These are phyloP conservation scores for Drosophila pandora DNA, from an alignment of 1,140 invertebrate genomes.

Conservation along the genomic window DNA sequence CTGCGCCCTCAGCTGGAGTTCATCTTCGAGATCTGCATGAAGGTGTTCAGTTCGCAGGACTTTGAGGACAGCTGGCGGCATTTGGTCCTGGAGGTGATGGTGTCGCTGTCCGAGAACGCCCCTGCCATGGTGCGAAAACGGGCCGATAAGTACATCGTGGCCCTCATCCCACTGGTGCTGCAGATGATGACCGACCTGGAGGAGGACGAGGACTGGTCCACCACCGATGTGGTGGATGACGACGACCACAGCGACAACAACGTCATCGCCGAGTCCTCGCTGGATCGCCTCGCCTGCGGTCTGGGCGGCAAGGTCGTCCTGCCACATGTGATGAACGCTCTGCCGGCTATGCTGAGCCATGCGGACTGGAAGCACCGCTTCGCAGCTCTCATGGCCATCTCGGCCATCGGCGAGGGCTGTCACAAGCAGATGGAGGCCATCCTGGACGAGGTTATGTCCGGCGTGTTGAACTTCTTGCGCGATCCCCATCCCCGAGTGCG, in stretches of 20 bases:
- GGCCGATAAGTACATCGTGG: slow-evolving; percentile 90
- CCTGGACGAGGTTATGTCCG: slow-evolving; percentile 95
- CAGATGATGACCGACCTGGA: slow-evolving; percentile 99
- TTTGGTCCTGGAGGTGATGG: slow-evolving; percentile 96
- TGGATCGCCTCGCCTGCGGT: slow-evolving; percentile 98
- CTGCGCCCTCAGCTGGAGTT: slow-evolving; percentile 92
- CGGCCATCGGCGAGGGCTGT: slow-evolving; percentile 98
- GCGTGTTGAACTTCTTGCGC: slow-evolving; percentile 93
- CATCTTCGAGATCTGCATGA: slow-evolving; percentile 96
- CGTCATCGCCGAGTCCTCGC: slow-evolving; percentile 97
- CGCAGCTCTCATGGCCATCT: slow-evolving; percentile 99
- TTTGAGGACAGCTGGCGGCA: slow-evolving; percentile 94
- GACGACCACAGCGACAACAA: slow-evolving; percentile 96
- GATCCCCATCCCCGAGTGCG: slow-evolving; percentile 87
- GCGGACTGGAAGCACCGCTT: slow-evolving; percentile 94
- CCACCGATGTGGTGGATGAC: slow-evolving; percentile 90
- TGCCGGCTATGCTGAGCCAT: slow-evolving; percentile 94
- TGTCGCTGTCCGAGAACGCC: slow-evolving; percentile 97
- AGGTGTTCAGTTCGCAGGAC: slow-evolving; percentile 90
- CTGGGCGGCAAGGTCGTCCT: slow-evolving; percentile 98
- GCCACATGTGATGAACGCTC: slow-evolving; percentile 92
- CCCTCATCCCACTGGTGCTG: slow-evolving; percentile 92
- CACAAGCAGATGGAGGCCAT: slow-evolving; percentile 98
- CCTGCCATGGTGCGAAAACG: slow-evolving; percentile 97
- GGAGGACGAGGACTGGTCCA: slow-evolving; percentile 88